These are phyloP conservation scores for Adelosebastes latens DNA, from an alignment of 2,797 vertebrate species.

Conservation along the genomic window DNA sequence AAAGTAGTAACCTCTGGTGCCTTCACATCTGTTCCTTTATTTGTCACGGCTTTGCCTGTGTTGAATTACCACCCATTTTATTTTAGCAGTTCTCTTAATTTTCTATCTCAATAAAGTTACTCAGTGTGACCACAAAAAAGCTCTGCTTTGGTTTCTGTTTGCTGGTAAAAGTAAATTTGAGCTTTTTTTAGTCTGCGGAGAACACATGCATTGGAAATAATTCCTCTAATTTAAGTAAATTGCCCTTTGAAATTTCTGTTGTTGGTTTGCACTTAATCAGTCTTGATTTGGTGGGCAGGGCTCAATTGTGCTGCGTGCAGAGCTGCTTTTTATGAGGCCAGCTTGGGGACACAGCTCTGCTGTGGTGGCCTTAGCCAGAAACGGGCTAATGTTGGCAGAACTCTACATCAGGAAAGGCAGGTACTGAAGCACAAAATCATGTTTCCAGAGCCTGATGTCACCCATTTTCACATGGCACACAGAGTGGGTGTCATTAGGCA, in stretches of 20 bases:
- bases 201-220: slow-evolving; percentile 64
- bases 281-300: slow-evolving; percentile 63
- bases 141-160: slow-evolving; percentile 52
- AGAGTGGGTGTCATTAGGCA: background rate
- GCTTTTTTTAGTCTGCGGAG: slow-evolving; percentile 65
- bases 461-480: slow-evolving; percentile 12
- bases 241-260: slow-evolving; percentile 60
- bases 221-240: slow-evolving; percentile 63
- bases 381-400: background rate
- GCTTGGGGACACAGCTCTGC: slow-evolving; percentile 17
- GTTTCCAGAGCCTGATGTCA: slow-evolving; percentile 34
- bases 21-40: slow-evolving; percentile 53
- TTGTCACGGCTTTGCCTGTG: slow-evolving; percentile 33
- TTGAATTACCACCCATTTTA: slow-evolving; percentile 65
- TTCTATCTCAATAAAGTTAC: slow-evolving; percentile 73
- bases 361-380: slow-evolving; percentile 34
- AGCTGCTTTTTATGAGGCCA: slow-evolving; percentile 49
- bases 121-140: slow-evolving; percentile 72
- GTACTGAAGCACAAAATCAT: slow-evolving; percentile 28
- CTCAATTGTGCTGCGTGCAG: slow-evolving; percentile 49
- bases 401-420: slow-evolving; percentile 21
- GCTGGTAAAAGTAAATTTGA: slow-evolving; percentile 61
- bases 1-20: slow-evolving; percentile 2
- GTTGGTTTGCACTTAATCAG: slow-evolving; percentile 64
- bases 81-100: slow-evolving; percentile 71